Evolutionary conservation across 2,888 invertebrate genomes (phyloP).

Genomic region (Therioaphis trifolii): DNA sequence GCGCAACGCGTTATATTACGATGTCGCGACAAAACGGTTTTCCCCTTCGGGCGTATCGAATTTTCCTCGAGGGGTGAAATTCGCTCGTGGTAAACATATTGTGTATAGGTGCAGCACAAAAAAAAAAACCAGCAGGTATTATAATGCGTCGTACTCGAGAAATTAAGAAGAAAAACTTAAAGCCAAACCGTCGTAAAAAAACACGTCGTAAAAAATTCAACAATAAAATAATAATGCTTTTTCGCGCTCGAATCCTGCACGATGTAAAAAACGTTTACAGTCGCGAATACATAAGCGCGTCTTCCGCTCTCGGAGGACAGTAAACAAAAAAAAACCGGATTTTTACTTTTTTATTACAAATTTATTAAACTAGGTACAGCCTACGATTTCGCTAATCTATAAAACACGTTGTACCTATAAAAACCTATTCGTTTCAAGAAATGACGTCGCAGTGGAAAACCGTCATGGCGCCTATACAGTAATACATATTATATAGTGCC

Average conservation of each 20-base stretch:
- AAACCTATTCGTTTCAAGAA: too few relatives aligned
- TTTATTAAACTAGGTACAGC: too few relatives aligned
- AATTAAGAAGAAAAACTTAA: slow-evolving; percentile 11
- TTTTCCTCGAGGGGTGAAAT: slow-evolving; percentile 53
- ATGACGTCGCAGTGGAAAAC: too few relatives aligned
- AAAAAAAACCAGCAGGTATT: neutral
- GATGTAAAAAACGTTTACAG: neutral
- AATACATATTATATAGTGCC: too few relatives aligned
- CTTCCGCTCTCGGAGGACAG: too few relatives aligned
- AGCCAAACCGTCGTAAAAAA: neutral
- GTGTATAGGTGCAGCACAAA: neutral
- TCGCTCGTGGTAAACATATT: slow-evolving; percentile 25
- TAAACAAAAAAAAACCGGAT: too few relatives aligned
- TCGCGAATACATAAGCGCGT: too few relatives aligned
- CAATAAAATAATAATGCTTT: neutral
- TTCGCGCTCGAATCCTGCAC: neutral
- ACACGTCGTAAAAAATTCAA: neutral
- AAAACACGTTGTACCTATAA: too few relatives aligned
- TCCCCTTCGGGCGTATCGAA: slow-evolving; percentile 53
- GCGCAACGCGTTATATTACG: slow-evolving; percentile 25
- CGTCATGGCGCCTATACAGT: too few relatives aligned
- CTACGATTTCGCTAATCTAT: too few relatives aligned
- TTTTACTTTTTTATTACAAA: too few relatives aligned
- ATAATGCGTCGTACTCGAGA: neutral
- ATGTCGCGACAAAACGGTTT: slow-evolving; percentile 60